Evolutionary conservation across 2,888 invertebrate species (phyloP), one percentile per base, ranked within the genome.

Genomic region (Diadegma fenestrale): DNA sequence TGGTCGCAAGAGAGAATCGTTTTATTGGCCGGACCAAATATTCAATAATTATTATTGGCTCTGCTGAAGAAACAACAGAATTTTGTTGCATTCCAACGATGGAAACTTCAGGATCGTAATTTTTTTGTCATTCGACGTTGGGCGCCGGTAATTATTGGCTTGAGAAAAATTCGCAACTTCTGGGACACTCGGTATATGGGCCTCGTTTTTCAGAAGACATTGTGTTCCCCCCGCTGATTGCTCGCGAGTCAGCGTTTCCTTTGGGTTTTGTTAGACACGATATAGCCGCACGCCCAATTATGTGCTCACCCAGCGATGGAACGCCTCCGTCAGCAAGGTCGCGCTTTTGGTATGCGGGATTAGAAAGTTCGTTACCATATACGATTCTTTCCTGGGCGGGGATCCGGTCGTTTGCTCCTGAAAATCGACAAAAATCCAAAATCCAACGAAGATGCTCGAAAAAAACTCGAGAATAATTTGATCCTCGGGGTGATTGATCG

Each of bases 301-400:
- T 54, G 75, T 79, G 78, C 63, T 73, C 84, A 37, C 30, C 77
- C 33, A 30, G 30, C 77, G 77, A 81, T 75, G 80, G 78, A 78
- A 80, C 77, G 80, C 72, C 58, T 58, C 4, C 86, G 78, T 82
- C 78, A 64, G 80, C 86, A 85, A 87, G 86, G 86, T 87, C 86
- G 80, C 73, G 79, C 41, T 80, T 78, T 80, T 41, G 85, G 85
- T 85, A 85, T 85, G 86, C 77, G 71, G 78, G 71, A 85, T 85
- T 87, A 87, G 86, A 87, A 87, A 87, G 86, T 87, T 82, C 66
- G 72, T 82, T 76, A 75, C 64, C 72, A 75, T 72, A 77, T 80
- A 30, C 37, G 48, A 43, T 54, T 58, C 51, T 41, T 68, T 22
- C 1, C 4, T 61, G n/a, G 33, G n/a, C 33, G 19, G 51, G 17